Conservation (phyloP, 2,888 invertebrate genomes). For the Mythimna loreyi region DNA sequence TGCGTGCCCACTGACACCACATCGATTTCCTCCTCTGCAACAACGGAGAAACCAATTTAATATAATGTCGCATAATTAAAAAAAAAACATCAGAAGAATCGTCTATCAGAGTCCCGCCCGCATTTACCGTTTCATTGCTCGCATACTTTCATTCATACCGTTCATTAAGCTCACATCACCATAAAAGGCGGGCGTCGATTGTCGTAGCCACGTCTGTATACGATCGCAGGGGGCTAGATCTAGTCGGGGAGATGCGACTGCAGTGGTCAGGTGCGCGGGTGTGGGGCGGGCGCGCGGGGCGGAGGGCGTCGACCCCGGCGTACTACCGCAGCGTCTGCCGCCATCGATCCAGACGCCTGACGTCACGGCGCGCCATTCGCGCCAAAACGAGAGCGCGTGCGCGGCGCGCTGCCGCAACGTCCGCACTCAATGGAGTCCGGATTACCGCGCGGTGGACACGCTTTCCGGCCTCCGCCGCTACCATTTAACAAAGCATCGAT, state of each 20-base stretch:
- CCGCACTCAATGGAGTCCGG: slow-evolving; percentile 88
- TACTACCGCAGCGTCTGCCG: slow-evolving; percentile 91
- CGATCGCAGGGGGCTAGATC: slow-evolving; percentile 78
- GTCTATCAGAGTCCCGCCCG: slow-evolving; percentile 61
- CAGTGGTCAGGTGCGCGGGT: slow-evolving; percentile 86
- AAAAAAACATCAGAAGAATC: slow-evolving; percentile 36
- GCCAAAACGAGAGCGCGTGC: slow-evolving; percentile 90
- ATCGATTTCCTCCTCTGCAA: slow-evolving; percentile 96
- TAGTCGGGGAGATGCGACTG: slow-evolving; percentile 86
- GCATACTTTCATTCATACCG: slow-evolving; percentile 83
- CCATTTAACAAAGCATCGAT: slow-evolving; percentile 79
- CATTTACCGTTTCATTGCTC: slow-evolving; percentile 72
- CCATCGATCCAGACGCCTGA: slow-evolving; percentile 91
- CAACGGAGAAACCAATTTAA: slow-evolving; percentile 80
- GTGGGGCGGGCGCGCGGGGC: slow-evolving; percentile 74
- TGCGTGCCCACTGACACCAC: slow-evolving; percentile 93
- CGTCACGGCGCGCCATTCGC: slow-evolving; percentile 90
- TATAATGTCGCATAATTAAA: slow-evolving; percentile 40
- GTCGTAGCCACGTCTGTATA: slow-evolving; percentile 78
- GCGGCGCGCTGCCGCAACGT: slow-evolving; percentile 87
- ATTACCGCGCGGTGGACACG: slow-evolving; percentile 86
- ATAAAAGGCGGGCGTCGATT: slow-evolving; percentile 83
- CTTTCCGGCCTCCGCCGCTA: slow-evolving; percentile 81
- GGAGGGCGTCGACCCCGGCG: slow-evolving; percentile 89
- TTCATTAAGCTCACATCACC: slow-evolving; percentile 82